Conservation (phyloP, 2,113 vertebrate genomes). For the Percina caprodes region DNA sequence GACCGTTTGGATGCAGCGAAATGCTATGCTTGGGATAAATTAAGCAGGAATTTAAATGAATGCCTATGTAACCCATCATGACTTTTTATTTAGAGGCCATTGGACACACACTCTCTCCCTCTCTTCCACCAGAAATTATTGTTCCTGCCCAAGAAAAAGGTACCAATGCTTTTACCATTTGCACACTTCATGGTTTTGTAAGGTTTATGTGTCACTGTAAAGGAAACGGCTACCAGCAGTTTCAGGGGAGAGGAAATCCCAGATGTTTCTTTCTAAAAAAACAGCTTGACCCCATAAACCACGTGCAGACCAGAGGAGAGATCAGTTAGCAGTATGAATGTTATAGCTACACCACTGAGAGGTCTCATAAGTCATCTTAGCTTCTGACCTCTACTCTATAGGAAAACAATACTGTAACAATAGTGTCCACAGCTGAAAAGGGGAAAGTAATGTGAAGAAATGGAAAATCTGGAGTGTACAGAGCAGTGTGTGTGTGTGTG, state of each 20-base stretch:
- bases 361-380: conserved; percentile 68
- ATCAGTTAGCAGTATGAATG: conserved; percentile 52
- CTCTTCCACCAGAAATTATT: conserved; percentile 43
- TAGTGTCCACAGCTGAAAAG: conserved; percentile 48
- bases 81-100: conserved; percentile 48
- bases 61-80: conserved; percentile 32
- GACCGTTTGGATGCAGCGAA: conserved; percentile 64
- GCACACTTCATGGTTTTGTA: conserved; percentile 2
- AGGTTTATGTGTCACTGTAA: conserved; percentile 21
- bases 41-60: conserved; percentile 66
- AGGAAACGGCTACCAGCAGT: conserved; percentile 46
- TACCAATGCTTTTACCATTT: conserved; percentile 32
- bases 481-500: neutral
- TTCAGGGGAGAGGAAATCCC: conserved; percentile 72
- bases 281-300: conserved; percentile 67
- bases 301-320: conserved; percentile 50
- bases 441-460: conserved; percentile 21
- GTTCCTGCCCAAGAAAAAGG: conserved; percentile 48
- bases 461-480: conserved; percentile 35
- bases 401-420: conserved; percentile 64
- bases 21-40: conserved; percentile 66
- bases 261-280: conserved; percentile 76
- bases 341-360: conserved; percentile 55
- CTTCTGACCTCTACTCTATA: conserved; percentile 67
- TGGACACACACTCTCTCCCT: conserved; percentile 22